Percentiles rank a stretch among this genome's conserved stretches.
phyloP scores from a whole-genome alignment of 2,113 vertebrate genomes.

The Tetrax tetrax region DNA sequence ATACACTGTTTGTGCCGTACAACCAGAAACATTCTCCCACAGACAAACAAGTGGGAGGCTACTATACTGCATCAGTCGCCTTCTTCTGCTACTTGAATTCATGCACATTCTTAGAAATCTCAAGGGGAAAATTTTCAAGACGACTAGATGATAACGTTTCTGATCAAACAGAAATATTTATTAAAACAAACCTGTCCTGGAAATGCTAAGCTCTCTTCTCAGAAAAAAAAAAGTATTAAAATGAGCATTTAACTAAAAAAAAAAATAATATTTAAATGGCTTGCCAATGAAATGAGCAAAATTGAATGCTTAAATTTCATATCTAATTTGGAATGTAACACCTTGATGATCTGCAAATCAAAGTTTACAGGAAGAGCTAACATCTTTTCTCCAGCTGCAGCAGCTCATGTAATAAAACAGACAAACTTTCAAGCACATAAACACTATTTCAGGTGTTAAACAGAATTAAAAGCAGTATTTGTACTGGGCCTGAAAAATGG shows the following conservation, averaged over 20 bases:
- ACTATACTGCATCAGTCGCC: background rate
- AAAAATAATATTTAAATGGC: background rate
- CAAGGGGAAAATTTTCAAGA: background rate
- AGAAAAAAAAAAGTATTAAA: background rate
- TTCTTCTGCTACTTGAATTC: background rate
- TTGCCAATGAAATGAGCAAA: background rate
- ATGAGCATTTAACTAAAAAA: background rate
- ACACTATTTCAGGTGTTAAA: background rate
- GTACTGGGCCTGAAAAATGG: background rate
- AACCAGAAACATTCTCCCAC: background rate
- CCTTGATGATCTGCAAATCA: background rate
- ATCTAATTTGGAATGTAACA: background rate
- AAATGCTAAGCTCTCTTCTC: background rate
- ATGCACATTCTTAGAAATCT: background rate
- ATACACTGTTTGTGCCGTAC: background rate
- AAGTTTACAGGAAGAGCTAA: background rate
- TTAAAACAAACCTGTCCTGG: background rate
- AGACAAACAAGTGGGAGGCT: background rate
- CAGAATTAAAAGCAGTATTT: background rate
- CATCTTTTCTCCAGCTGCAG: background rate
- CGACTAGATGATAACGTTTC: background rate
- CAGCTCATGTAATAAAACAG: background rate
- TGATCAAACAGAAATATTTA: background rate
- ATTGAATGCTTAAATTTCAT: background rate
- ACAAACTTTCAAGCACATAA: background rate